A percentile compares a stretch with the other conserved stretches of the same genome.
Evolutionary conservation across 2,888 invertebrate genomes (phyloP).

Genomic region (Ariolimax columbianus): DNA sequence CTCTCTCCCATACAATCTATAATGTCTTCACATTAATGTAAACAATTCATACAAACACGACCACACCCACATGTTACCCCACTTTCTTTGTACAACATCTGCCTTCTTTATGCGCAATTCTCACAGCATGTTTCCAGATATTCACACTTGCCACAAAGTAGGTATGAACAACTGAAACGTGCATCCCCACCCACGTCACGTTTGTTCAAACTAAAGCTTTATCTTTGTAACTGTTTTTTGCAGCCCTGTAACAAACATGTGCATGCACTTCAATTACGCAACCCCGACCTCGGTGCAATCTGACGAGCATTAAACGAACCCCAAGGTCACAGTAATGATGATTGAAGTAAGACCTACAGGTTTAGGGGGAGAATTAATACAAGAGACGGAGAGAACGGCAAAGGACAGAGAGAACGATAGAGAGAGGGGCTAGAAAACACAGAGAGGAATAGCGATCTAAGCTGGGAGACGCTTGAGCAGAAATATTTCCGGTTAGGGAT

Average conservation of each 20-base stretch:
- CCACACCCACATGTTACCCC: not conserved
- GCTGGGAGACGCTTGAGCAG: too few relatives aligned
- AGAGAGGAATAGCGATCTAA: not conserved
- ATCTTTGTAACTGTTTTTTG: not conserved
- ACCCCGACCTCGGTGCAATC: too few relatives aligned
- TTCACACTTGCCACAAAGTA: not conserved
- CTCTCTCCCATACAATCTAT: not conserved
- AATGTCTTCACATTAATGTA: not conserved
- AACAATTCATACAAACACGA: not conserved
- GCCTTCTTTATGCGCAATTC: not conserved
- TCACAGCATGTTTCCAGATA: not conserved
- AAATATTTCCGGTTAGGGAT: too few relatives aligned
- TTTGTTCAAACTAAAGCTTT: not conserved
- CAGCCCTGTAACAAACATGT: too few relatives aligned
- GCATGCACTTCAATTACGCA: too few relatives aligned
- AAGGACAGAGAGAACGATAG: not conserved
- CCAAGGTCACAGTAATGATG: not conserved
- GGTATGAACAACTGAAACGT: not conserved
- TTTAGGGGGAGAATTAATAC: not conserved
- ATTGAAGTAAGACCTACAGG: not conserved
- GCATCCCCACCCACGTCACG: not conserved
- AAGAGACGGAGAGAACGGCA: constrained; percentile 2
- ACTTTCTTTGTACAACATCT: not conserved
- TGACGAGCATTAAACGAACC: too few relatives aligned
- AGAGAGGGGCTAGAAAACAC: not conserved